Evolutionary conservation across 37 sponge, comb jelly and placozoan genomes (phyloP), one percentile per base, ranked within the genome.

Genomic region (Hormiphora californensis): DNA sequence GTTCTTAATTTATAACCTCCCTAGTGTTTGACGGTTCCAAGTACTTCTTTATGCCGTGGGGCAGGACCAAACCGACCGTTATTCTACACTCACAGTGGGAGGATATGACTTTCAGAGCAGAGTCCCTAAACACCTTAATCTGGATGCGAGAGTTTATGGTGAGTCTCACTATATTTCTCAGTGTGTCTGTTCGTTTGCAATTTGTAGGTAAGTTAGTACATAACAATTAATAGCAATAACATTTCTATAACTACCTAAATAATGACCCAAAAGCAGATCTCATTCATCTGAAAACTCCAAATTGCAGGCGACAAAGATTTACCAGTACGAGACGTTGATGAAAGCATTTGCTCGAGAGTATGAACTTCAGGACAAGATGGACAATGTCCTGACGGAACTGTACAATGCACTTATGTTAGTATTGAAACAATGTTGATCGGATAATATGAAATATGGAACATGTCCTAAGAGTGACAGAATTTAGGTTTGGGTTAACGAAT

Each of bases 41-140:
- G 54, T 85, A 85, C 85, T 36, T 43, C 54, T 85, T 54, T 51
- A 54, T 85, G 85, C 85, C 85, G n/a, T 85, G 85, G 85, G 41
- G 54, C 54, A 22, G 54, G 32, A 85, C 54, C 8, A 85, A 85
- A 25, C 85, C 85, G 15, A 54, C 54, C 15, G 54, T 85, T 7
- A 85, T 54, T 22, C 54, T 85, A 28, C 85, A 54, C 32, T 44
- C 53, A 17, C 51, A 85, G 54, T 85, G 85, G 85, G 85, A 85
- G 53, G 85, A 85, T 51, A 28, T 85, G 4, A 33, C 27, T 1
- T 54, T 43, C 32, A 85, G 85, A 46, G 54, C 38, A 7, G 85
- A 33, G 22, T 19, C 31, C 38, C 85, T 85, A 12, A 85, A 85
- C 33, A 85, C 67, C 37, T 38, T 65, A 5, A 65, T 65, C 37